Base-by-base conservation (phyloP, 2,797 vertebrate genomes). In the Enteromius trimaculatus region DNA sequence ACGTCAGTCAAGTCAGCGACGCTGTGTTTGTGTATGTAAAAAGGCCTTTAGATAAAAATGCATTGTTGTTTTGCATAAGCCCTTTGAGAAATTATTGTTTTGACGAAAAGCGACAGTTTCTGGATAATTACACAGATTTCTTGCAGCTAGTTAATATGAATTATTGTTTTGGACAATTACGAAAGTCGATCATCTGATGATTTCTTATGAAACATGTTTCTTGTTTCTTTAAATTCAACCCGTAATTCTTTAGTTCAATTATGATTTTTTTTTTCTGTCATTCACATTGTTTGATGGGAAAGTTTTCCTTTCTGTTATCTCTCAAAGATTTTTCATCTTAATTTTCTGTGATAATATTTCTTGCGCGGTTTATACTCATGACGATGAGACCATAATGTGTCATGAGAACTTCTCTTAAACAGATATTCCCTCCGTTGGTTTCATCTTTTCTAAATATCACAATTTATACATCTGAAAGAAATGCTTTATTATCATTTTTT, bases 21-120 rank as follows among this genome's bases (percentile, higher is more conserved):
- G 72, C 55, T 51, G 77, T 82, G 70, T 71, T 37, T 42, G 70
- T 58, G 37, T 85, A 64, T 72, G 49, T 84, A 37, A 60, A 85
- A 81, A 71, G 69, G 60, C 70, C 21, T 77, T 68, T 49, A 66
- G 29, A 78, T 64, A 60, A 21, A 65, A 26, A 42, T 76, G 42
- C n/a, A 53, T 75, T 65, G 58, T 66, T 82, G 29, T 74, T 75
- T 81, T 75, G 42, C 42, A 44, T 65, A 34, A 69, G 6, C 42
- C 42, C 29, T 62, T 21, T 49, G 58, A 75, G 21, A 62, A 72
- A 49, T 58, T 34, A 60, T 34, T 72, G 79, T 49, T 72, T 72
- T 72, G 26, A 58, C 8, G 19, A 47, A 58, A 64, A 81, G 55
- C 21, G 4, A 49, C 78, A 69, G 7, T 62, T 72, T 72, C 31